Evolutionary conservation across 2,888 invertebrate genomes (phyloP).

Genomic region (Eupithecia exiguata): DNA sequence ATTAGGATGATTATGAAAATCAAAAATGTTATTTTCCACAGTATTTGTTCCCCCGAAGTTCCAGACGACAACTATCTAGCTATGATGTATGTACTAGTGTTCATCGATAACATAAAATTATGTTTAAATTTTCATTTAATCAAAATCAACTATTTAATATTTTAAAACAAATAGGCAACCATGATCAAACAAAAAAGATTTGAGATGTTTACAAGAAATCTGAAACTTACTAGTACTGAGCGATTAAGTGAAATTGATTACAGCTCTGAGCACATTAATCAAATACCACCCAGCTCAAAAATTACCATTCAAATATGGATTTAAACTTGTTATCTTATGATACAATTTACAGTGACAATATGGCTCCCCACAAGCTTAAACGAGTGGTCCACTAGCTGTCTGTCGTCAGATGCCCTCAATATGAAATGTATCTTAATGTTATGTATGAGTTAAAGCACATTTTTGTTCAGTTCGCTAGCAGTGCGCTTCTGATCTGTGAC

Average conservation of each 20-base stretch:
- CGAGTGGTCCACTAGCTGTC: too few species aligned
- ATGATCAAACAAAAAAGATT: background rate
- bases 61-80: constrained; percentile 55
- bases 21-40: constrained; percentile 48
- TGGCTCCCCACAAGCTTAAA: too few species aligned
- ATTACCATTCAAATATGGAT: too few species aligned
- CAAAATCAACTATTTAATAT: background rate
- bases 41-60: constrained; percentile 58
- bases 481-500: too few species aligned
- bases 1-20: background rate
- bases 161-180: background rate
- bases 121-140: background rate
- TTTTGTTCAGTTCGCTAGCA: too few species aligned
- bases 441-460: too few species aligned
- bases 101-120: constrained; percentile 22
- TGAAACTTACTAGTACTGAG: background rate
- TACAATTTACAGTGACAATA: too few species aligned
- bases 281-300: too few species aligned
- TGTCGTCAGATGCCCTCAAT: too few species aligned
- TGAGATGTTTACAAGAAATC: background rate
- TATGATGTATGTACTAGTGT: constrained; percentile 56
- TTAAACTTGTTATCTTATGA: too few species aligned
- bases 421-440: too few species aligned
- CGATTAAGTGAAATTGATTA: background rate
- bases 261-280: too few species aligned